Evolutionary conservation across 53 echinoderm and acorn worm genomes (phyloP), one percentile per base, ranked within the genome.

Genomic region (Echinometra lucunter): DNA sequence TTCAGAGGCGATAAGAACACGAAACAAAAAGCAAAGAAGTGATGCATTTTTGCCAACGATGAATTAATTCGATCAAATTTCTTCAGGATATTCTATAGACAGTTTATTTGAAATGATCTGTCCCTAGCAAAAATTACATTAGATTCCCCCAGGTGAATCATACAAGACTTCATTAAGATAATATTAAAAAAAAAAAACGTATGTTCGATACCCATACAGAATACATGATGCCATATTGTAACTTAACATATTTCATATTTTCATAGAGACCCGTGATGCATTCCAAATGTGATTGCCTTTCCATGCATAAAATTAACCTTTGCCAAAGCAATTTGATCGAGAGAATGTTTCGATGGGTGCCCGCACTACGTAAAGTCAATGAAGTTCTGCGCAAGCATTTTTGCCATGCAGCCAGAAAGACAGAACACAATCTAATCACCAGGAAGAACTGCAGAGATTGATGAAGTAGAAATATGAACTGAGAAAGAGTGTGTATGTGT

Each of bases 281-380:
- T 85, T 47, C 53, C 47, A 85, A n/a, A 85, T 47, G 27, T 85
- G 45, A 49, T 85, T 47, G 85, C 49, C 47, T 45, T 49, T 28
- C 85, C 85, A 85, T 47, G 85, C 85, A 85, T 85, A 49, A 85
- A 85, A 85, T 85, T 85, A 85, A 85, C 85, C 85, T 85, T 85
- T 85, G 45, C 47, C 85, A 49, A 85, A 85, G 49, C 85, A 85
- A 85, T 85, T 85, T 85, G 49, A 85, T 27, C 49, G 85, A 85
- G 85, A 27, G 49, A 85, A 85, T 47, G 49, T 85, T 49, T 47
- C n/a, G 45, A 38, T 78, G 78, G 21, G 42, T 85, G 49, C 47
- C 23, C 28, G 49, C 45, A 85, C 45, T 27, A 49, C 45, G 85
- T 40, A 85, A 83, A 85, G 49, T 85, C 47, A 38, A 78, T 47